phyloP scores from a whole-genome alignment of 2,888 invertebrate species.

The Trissolcus japonicus region DNA sequence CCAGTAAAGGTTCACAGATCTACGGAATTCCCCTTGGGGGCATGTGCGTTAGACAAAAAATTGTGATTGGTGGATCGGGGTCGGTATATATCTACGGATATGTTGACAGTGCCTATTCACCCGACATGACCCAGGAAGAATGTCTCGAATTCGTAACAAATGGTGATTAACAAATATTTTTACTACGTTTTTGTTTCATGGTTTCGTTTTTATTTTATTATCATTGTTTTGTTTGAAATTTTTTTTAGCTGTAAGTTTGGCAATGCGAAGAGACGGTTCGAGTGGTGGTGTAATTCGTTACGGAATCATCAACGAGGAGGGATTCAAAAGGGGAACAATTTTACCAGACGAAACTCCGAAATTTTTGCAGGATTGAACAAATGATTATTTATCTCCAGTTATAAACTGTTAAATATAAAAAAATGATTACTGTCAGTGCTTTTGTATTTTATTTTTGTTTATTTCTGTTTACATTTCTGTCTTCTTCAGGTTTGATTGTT shows the following conservation, averaged over 20 bases:
- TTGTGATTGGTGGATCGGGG: constrained; percentile 96
- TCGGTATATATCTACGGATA: constrained; percentile 97
- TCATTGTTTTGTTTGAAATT: not conserved
- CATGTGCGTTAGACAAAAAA: constrained; percentile 91
- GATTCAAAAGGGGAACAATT: constrained; percentile 86
- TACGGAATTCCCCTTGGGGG: constrained; percentile 87
- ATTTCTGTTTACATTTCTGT: not conserved
- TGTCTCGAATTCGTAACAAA: constrained; percentile 92
- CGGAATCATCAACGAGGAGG: constrained; percentile 90
- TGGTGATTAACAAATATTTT: constrained; percentile 77
- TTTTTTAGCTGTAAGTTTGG: constrained; percentile 86
- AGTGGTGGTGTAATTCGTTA: constrained; percentile 95
- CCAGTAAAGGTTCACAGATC: constrained; percentile 88
- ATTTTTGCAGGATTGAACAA: constrained; percentile 82
- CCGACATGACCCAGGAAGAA: constrained; percentile 90
- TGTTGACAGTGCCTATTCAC: constrained; percentile 93
- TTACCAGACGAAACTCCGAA: constrained; percentile 84
- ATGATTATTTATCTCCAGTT: not conserved
- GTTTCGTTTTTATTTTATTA: no score
- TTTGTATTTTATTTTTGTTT: not conserved
- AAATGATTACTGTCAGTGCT: not conserved
- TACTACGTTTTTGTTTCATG: not conserved
- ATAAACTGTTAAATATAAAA: not conserved
- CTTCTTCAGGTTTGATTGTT: no score
- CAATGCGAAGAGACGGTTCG: constrained; percentile 94